Conservation (phyloP, 2,113 vertebrate genomes). For the Loxodonta africana region DNA sequence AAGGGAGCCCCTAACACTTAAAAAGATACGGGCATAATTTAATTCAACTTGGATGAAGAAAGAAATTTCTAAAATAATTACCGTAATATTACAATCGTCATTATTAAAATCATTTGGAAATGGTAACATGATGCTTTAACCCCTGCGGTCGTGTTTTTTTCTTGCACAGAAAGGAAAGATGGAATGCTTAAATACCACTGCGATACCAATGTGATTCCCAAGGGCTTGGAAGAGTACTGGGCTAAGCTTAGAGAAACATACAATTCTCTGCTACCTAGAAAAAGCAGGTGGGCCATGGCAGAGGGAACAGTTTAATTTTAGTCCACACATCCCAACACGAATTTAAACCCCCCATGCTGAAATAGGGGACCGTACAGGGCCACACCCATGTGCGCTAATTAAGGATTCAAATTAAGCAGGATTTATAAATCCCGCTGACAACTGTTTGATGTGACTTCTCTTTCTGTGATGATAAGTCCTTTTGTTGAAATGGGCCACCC, state of each 20-base stretch:
- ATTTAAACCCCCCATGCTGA: slow-evolving; percentile 58
- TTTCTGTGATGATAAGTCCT: background rate
- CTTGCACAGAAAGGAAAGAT: background rate
- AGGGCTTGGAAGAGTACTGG: slow-evolving; percentile 42
- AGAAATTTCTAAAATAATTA: slow-evolving; percentile 31
- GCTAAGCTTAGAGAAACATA: slow-evolving; percentile 64
- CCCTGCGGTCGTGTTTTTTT: background rate
- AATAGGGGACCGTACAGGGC: slow-evolving; percentile 43
- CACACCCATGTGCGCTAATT: background rate
- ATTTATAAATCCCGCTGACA: slow-evolving; percentile 35
- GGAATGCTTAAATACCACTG: slow-evolving; percentile 7
- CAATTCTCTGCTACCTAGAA: slow-evolving; percentile 66
- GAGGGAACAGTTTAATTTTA: slow-evolving; percentile 70
- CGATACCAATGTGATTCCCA: slow-evolving; percentile 12
- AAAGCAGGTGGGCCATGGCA: slow-evolving; percentile 58
- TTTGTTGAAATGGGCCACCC: background rate
- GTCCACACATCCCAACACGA: slow-evolving; percentile 10
- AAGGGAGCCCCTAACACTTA: background rate
- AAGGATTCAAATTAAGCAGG: slow-evolving; percentile 66
- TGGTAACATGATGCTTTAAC: background rate
- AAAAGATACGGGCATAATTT: slow-evolving; percentile 1
- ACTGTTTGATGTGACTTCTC: slow-evolving; percentile 34
- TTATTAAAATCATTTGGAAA: background rate
- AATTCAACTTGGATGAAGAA: background rate
- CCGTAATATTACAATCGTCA: background rate